Evolutionary conservation across 2,797 vertebrate genomes (phyloP), one percentile per base, ranked within the genome.

Genomic region (Knipowitschia caucasica): DNA sequence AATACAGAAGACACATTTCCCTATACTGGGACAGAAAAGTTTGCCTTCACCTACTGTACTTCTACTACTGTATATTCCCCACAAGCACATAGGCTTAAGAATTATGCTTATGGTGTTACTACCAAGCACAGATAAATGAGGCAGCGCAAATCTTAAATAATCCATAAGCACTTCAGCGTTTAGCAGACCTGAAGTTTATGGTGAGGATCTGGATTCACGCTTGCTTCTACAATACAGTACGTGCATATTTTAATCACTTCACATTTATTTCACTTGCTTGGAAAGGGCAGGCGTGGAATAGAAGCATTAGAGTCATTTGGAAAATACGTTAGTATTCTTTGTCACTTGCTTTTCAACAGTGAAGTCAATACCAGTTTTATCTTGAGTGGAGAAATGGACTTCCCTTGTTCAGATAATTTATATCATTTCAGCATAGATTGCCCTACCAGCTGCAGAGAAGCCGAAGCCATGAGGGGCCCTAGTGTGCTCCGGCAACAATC

Each of bases 241-340:
- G n/a, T 34, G 17, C 11, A 23, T 38, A 35, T 5, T 8, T 15
- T 9, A 36, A 24, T 44, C 12, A 31, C n/a, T 17, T 7, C 10
- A 18, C 30, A 14, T 47, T 29, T 24, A n/a, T 39, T 5, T 45
- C 24, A 53, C 4, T 39, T 26, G 2, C 29, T 27, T 17, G 24
- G 27, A 24, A 42, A 35, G 20, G n/a, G 15, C 12, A 50, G 5
- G 15, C 10, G 29, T 36, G 27, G 14, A 36, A 33, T 35, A 18
- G 9, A 40, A 30, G 29, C 29, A 38, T 39, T 35, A 26, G 20
- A 17, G 25, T 26, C n/a, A 52, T 35, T 30, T 51, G 17, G 8
- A 4, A 65, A 55, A 54, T 34, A 54, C 26, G 26, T 35, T 35
- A 47, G 12, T 21, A 38, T 50, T 15, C 20, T 12, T 26, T 25